phyloP scores from a whole-genome alignment of 2,888 invertebrate species.

The Dendrolimus houi region DNA sequence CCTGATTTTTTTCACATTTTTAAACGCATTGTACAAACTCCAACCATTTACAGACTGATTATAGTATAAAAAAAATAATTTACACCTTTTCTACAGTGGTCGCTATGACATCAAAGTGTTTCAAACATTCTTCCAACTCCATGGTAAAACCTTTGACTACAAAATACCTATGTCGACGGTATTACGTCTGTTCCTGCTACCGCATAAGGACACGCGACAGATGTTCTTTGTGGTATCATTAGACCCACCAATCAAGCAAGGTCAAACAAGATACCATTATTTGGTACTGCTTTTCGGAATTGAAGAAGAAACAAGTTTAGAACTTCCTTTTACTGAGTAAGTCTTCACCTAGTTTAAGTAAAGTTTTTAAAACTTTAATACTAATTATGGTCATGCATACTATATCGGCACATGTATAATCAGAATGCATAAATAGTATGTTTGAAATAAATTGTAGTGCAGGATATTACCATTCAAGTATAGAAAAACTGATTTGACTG shows the following conservation, averaged over 20 bases:
- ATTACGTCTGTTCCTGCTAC: constrained; percentile 93
- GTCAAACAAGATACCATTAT: constrained; percentile 98
- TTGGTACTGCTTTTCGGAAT: constrained; percentile 95
- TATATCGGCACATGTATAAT: too few species aligned
- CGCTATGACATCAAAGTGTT: constrained; percentile 97
- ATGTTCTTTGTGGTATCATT: constrained; percentile 98
- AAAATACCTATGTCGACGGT: constrained; percentile 99
- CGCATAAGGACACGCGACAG: constrained; percentile 98
- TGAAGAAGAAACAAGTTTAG: constrained; percentile 95
- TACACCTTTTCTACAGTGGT: constrained; percentile 80
- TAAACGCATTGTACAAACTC: not conserved
- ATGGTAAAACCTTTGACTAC: constrained; percentile 99
- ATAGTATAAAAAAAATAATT: constrained; percentile 1
- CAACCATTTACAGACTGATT: not conserved
- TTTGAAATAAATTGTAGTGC: too few species aligned
- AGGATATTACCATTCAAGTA: too few species aligned
- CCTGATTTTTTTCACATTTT: too few species aligned
- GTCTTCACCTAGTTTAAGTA: constrained; percentile 29
- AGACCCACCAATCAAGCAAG: constrained; percentile 99
- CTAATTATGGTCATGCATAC: too few species aligned
- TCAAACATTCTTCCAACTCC: constrained; percentile 78
- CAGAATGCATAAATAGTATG: too few species aligned
- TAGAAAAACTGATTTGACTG: too few species aligned
- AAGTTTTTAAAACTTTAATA: too few species aligned
- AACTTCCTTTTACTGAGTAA: constrained; percentile 94